Percentiles rank a stretch among this genome's conserved stretches.
Evolutionary conservation across 2,113 vertebrate species (phyloP).

Genomic region (Boulengeromyrus knoepffleri): DNA sequence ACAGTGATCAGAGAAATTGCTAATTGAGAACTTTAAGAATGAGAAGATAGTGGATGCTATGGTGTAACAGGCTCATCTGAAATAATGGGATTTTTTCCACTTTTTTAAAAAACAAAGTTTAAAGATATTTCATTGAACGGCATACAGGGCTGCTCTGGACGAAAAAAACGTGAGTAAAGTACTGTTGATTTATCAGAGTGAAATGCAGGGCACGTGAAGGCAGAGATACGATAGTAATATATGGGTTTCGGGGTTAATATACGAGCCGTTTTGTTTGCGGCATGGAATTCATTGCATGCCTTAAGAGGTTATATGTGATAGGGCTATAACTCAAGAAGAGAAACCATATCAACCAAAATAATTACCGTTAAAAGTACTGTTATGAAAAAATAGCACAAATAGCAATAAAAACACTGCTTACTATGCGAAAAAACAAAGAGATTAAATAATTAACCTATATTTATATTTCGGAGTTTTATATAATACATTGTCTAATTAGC

Average conservation of each 20-base stretch:
- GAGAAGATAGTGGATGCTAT: not conserved
- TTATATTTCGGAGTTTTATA: not conserved
- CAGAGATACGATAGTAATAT: not conserved
- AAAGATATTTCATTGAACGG: not conserved
- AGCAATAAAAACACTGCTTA: not conserved
- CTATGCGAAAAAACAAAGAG: not conserved
- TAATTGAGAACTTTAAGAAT: not conserved
- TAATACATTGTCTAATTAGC: not conserved
- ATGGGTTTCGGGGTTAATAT: not conserved
- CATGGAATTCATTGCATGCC: not conserved
- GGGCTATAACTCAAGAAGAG: not conserved
- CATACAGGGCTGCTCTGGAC: not conserved
- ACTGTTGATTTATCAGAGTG: not conserved
- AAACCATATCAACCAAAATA: not conserved
- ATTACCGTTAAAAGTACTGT: not conserved
- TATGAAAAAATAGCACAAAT: not conserved
- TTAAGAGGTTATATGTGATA: not conserved
- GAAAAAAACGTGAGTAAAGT: not conserved
- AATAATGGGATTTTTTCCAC: not conserved
- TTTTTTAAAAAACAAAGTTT: not conserved
- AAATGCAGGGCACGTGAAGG: not conserved
- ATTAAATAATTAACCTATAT: not conserved
- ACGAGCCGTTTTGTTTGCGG: not conserved
- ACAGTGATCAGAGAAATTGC: not conserved
- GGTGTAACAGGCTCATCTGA: not conserved